Base-by-base conservation (phyloP, 2,113 vertebrate species). In the Mesitornis unicolor region DNA sequence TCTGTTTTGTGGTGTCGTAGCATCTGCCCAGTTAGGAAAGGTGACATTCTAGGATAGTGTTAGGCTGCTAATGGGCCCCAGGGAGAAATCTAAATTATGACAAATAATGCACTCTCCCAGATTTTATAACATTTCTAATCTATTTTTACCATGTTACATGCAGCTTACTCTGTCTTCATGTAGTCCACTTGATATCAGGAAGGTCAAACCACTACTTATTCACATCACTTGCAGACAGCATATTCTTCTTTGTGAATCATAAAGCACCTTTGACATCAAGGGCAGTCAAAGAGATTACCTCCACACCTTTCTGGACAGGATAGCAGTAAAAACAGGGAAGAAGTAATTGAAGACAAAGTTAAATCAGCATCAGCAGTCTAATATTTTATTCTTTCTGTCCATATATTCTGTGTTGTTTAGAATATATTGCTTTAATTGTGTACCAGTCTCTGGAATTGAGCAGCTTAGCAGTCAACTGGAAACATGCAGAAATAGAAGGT, bases 201-300 rank as follows among this genome's bases (percentile, higher is more conserved):
- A 97, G 97, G 98, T 98, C 97, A 98, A 77, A 94, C 53, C 78
- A 54, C 77, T 73, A 92, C 93, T 98, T 96, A 90, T 25, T 96
- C 93, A 97, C 88, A 25, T 92, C 76, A 74, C 93, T 97, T 84
- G 79, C 77, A 86, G 73, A 90, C 93, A 95, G 96, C 84, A 65
- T 96, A n/a, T 95, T 97, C 94, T 96, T 97, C 94, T 95, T 96
- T 80, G 79, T 69, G 88, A 94, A 87, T 93, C 90, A 97, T 95
- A 95, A 97, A 98, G 93, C 81, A 94, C 94, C 97, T 97, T 81
- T 98, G 97, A 98, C 97, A 96, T 96, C 89, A 98, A 97, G 95
- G 93, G 79, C 84, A 96, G 87, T 77, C 92, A 96, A 83, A 94
- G 95, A 94, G 84, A 95, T 97, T 96, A 92, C 61, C 54, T 87